Evolutionary conservation across 2,797 vertebrate species (phyloP), one percentile per base, ranked within the genome.

Genomic region (Notoglanidium macrostoma): DNA sequence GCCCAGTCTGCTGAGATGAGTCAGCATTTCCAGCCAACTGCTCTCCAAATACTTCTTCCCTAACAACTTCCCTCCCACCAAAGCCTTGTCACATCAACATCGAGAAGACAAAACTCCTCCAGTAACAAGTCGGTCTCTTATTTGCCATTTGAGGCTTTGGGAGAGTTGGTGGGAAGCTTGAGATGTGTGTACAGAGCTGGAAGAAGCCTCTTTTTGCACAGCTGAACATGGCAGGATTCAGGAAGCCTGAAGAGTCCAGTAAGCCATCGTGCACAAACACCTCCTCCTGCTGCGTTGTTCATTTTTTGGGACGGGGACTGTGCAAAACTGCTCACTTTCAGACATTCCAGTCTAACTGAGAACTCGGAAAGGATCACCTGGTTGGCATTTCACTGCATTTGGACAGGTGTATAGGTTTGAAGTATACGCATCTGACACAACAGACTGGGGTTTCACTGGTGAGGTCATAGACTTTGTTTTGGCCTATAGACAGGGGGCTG

Each of bases 1-100:
- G 86, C 54, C 87, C 90, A 88, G 90, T 89, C 89, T 84, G 91
- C 67, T 90, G 67, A 79, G 21, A 93, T 94, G 95, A 95, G 89
- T 95, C 94, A 95, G 94, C 94, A 91, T 79, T 77, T 92, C 87
- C 90, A 82, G 88, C 91, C 92, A 92, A 91, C 93, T 94, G 92
- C 90, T 93, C 26, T 83, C 63, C 61, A 59, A 88, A 65, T 85
- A 49, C 78, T 61, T 55, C 32, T 54, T 15, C 67, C 49, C 79
- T 79, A 82, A 61, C 67, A 84, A 73, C 68, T 59, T 54, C 26
- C 51, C 73, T 76, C 65, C 55, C 44, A 88, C 46, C 68, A 49
- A 84, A 78, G 59, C 67, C 55, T 26, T 40, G n/a, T 87, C 81
- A 84, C 82, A 78, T 78, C 11, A 83, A 67, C 21, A 46, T 2